phyloP scores from a whole-genome alignment of 2,797 vertebrate species.

The Poeciliopsis infans region DNA sequence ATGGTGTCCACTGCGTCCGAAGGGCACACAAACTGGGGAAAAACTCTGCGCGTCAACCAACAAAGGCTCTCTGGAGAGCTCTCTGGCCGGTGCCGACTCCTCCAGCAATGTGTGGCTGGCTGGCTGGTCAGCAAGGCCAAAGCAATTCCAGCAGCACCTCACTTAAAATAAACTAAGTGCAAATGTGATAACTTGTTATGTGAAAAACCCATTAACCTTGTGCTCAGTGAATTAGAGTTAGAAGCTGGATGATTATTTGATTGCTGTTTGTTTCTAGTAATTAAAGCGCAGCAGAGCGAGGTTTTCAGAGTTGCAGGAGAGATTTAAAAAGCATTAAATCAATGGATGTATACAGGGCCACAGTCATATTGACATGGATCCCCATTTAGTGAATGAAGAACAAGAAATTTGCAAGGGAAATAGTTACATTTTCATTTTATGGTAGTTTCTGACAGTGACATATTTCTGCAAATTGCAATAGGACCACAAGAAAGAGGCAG shows the following conservation, averaged over 20 bases:
- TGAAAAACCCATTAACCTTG: conserved; percentile 5
- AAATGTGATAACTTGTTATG: conserved; percentile 1
- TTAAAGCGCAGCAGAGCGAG: background rate
- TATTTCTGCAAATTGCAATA: background rate
- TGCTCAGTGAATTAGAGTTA: background rate
- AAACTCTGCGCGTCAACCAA: background rate
- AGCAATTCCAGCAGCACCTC: background rate
- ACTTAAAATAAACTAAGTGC: conserved; percentile 1
- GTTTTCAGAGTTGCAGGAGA: background rate
- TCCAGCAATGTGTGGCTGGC: background rate
- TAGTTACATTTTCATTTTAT: too few species aligned
- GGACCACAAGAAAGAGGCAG: too few species aligned
- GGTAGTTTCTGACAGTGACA: background rate
- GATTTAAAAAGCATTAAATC: background rate
- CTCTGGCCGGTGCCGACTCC: background rate
- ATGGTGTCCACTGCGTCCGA: background rate
- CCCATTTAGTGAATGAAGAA: background rate
- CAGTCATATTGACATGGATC: background rate
- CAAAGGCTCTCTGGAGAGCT: background rate
- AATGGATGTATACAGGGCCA: background rate
- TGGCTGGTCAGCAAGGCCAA: background rate
- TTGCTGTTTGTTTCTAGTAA: conserved; percentile 1
- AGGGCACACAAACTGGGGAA: background rate
- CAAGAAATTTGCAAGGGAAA: background rate
- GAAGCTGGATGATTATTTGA: background rate